Base-by-base conservation (phyloP, 64 coral and sea anemone genomes). In the Orbicella faveolata region DNA sequence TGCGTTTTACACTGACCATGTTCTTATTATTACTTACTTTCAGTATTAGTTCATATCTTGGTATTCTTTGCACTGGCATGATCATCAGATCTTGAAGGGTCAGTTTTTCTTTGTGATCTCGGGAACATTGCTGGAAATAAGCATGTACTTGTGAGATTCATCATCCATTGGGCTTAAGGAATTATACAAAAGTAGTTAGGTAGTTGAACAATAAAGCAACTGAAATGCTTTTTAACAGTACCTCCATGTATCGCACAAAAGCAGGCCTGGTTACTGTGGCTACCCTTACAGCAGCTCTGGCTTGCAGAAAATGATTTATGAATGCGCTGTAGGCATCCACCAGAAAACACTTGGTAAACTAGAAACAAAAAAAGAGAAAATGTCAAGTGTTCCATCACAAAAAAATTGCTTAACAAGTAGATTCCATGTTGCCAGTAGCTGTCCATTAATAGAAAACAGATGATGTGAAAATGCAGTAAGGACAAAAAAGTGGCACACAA, bases 291-390 rank as follows among this genome's bases (percentile, higher is more conserved):
- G 94, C 97, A 57, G 97, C 91, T 85, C 91, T 88, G 35, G 97
- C 97, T 86, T 95, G 97, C 15, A 96, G 88, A 44, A 99, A 99
- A 52, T 99, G 94, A 82, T 79, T 95, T 26, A 99, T 99, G 81
- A 95, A 99, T 37, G 91, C 90, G 82, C 97, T 99, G 97, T 99
- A 99, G 23, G 97, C 97, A 89, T 99, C 97, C 91, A 99, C 92
- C 9, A 98, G 87, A 34, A 95, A 93, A 75, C 83, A 95, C 84
- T 95, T 98, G 73, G 96, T 98, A 75, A 98, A 98, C 96, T 98
- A 79, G 35, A 37, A 36, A 19, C 9, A 73, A 78, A 84, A 14
- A 90, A 79, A 59, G 30, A 86, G 21, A 34, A 1, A 59, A n/a
- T 23, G 10, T 2, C 2, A 10, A 41, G 53, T 34, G 59, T 36